phyloP scores from a whole-genome alignment of 2,888 invertebrate species.

The Nephrotoma appendiculata region DNA sequence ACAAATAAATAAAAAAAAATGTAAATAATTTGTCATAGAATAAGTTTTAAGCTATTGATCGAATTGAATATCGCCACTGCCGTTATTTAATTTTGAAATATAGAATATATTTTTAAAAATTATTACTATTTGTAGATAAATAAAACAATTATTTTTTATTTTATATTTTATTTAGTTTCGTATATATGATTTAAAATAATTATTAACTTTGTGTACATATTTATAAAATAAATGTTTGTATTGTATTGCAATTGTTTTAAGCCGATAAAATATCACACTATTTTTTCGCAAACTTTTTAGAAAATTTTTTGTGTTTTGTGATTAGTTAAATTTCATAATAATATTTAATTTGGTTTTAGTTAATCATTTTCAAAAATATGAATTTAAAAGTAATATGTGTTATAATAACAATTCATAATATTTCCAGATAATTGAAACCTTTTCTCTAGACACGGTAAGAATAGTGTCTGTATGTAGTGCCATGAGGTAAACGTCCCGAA shows the following conservation, averaged over 20 bases:
- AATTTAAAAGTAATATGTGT: neutral
- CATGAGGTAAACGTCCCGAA: constrained; percentile 69
- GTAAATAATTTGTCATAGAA: neutral
- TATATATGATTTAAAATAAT: neutral
- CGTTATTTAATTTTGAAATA: neutral
- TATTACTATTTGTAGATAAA: neutral
- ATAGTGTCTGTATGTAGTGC: constrained; percentile 71
- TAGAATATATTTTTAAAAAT: neutral
- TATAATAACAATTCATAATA: neutral
- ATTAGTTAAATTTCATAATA: neutral
- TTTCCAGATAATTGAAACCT: neutral
- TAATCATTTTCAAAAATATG: neutral
- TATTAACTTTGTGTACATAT: neutral
- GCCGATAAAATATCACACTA: neutral
- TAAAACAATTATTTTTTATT: neutral
- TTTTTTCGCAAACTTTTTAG: neutral
- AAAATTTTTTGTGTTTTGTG: neutral
- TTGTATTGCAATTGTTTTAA: neutral
- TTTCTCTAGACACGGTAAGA: constrained; percentile 62
- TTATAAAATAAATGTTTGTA: neutral
- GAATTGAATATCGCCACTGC: neutral
- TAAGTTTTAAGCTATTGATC: neutral
- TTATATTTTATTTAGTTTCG: neutral
- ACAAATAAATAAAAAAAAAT: neutral
- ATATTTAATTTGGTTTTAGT: neutral